A percentile compares a stretch with the other conserved stretches of the same genome.
phyloP scores from a whole-genome alignment of 2,888 invertebrate genomes.

The Silvanus unidentatus region DNA sequence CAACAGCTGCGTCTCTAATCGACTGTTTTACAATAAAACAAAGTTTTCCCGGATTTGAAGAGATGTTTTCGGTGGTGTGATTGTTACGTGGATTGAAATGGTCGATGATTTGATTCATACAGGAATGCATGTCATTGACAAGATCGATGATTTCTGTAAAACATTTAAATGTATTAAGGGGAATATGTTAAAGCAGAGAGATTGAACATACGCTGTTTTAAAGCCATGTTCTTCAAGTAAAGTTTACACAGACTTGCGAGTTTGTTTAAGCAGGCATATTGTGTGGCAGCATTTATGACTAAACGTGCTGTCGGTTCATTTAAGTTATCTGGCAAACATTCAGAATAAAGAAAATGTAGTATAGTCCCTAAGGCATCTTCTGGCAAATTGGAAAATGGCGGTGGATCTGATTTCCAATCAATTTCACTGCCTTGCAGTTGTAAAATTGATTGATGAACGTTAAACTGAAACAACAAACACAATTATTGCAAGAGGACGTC shows the following conservation, averaged over 20 bases:
- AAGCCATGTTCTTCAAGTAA: slow-evolving; percentile 56
- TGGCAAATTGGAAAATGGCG: slow-evolving; percentile 53
- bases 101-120: slow-evolving; percentile 56
- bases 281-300: slow-evolving; percentile 50
- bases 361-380: slow-evolving; percentile 58
- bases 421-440: slow-evolving; percentile 53
- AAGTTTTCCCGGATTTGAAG: slow-evolving; percentile 54
- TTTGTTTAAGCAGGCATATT: slow-evolving; percentile 52
- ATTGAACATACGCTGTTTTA: slow-evolving; percentile 56
- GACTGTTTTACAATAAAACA: slow-evolving; percentile 59
- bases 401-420: slow-evolving; percentile 51
- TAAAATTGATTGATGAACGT: slow-evolving; percentile 54
- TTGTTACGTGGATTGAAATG: slow-evolving; percentile 48
- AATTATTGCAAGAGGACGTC: background rate
- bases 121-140: slow-evolving; percentile 59
- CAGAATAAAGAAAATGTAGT: slow-evolving; percentile 59
- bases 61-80: slow-evolving; percentile 38
- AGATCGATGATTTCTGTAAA: slow-evolving; percentile 57
- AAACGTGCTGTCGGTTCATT: slow-evolving; percentile 54
- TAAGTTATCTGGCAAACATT: slow-evolving; percentile 56
- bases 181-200: slow-evolving; percentile 4
- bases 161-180: slow-evolving; percentile 5
- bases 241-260: slow-evolving; percentile 54
- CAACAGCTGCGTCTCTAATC: slow-evolving; percentile 57
- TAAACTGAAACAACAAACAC: slow-evolving; percentile 43